Evolutionary conservation across 1,140 invertebrate genomes (phyloP), one percentile per base, ranked within the genome.

Genomic region (Drosophila rhopaloa): DNA sequence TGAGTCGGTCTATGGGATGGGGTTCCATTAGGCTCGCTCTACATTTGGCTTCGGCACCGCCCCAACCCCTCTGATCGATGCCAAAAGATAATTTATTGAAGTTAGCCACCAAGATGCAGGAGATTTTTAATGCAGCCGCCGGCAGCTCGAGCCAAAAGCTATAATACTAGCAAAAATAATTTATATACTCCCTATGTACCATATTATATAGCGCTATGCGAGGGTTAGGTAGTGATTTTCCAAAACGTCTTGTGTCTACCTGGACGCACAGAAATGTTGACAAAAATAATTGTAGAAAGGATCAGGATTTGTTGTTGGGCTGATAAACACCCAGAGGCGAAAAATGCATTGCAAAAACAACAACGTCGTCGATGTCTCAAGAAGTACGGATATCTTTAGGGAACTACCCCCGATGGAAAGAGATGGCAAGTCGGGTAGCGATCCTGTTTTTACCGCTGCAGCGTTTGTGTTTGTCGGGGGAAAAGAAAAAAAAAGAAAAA

Each of bases 201-300:
- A 24, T 38, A 19, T 40, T 40, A 16, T 27, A 14, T 48, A 14
- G 38, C 24, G 46, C 6, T 32, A 3, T 50, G n/a, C 14, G 47
- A 14, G 46, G 29, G 55, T 50, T 88, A 86, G 82, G 79, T 79
- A 88, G 71, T 55, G 79, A 82, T 79, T 82, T 78, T 73, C 62
- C 19, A 38, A 32, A 29, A 37, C 35, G 63, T 71, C 46, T 46
- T 46, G 66, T 56, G 50, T 57, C 80, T 89, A 84, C 81, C 84
- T 89, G 84, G 32, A 37, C 16, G 79, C 10, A 27, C 27, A 56
- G 13, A 76, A 50, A 70, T 80, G 84, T 89, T 89, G 84, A 89
- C 80, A 81, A 81, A 90, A 89, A 89, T 89, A 72, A 75, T 80
- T 89, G 84, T 83, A 43, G 62, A 77, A 83, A 71, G 84, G 83